Evolutionary conservation across 2,113 vertebrate species (phyloP), one percentile per base, ranked within the genome.

Genomic region (Phainopepla nitens): DNA sequence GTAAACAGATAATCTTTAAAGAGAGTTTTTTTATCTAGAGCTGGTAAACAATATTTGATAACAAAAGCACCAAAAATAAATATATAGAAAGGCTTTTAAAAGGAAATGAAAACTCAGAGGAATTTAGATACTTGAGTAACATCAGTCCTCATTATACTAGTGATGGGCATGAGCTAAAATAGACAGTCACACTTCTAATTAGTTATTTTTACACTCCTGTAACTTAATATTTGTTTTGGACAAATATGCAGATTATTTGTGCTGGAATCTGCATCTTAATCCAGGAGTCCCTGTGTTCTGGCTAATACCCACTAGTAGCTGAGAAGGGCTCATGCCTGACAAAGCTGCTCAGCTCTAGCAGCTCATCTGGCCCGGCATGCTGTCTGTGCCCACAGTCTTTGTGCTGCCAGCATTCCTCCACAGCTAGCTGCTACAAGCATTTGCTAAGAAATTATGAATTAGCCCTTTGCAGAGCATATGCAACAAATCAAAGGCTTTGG

Each of bases 1-100:
- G 41, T 69, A 92, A 84, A 82, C 21, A 85, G 61, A 57, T 87
- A 87, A 51, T 66, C 77, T 95, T 89, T 88, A 58, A 85, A 91
- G 41, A 76, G 7, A 64, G 4, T 27, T 93, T 93, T 93, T 87
- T 57, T 69, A 95, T 44, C 42, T 57, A 49, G 13, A 69, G 27
- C 66, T 85, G 35, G 45, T 47, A 90, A 95, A 88, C 29, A 93
- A 36, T 56, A 79, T 68, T 56, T 69, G 53, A 72, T 82, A 72
- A 35, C 42, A 93, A 84, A 95, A 77, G 11, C 21, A 65, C 29
- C 13, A 54, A 77, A 66, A 47, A 64, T 6, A 69, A 89, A 66
- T 31, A 35, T 23, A 29, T 11, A 58, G 10, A 39, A 78, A 78
- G 15, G 9, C 8, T 75, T 88, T 62, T 1, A 45, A 78, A 78